Evolutionary conservation across 2,113 vertebrate genomes (phyloP).

Genomic region (Halcyon malimbica): DNA sequence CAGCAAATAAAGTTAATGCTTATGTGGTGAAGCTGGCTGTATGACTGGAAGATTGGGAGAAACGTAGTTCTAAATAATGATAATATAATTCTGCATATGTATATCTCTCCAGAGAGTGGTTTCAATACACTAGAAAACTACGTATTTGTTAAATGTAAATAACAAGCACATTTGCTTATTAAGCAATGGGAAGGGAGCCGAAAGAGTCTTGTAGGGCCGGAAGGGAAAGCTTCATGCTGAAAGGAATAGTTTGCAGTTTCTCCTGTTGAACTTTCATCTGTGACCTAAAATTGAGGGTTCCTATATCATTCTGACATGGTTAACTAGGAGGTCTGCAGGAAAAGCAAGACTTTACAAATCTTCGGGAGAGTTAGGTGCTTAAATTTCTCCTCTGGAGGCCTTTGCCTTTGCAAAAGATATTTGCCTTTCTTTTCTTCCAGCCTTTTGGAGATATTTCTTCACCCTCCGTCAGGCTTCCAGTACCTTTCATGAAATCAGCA

Average conservation of each 20-base stretch:
- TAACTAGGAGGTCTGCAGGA: accelerated
- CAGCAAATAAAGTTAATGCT: background rate
- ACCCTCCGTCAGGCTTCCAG: background rate
- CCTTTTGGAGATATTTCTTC: background rate
- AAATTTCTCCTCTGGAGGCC: background rate
- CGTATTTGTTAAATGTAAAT: background rate
- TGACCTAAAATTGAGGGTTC: background rate
- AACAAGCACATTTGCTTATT: background rate
- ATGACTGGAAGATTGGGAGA: background rate
- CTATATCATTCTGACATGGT: background rate
- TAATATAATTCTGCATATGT: background rate
- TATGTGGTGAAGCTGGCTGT: background rate
- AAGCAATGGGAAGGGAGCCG: background rate
- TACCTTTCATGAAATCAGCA: background rate
- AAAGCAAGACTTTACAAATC: background rate
- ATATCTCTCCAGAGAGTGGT: background rate
- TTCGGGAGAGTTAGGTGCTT: background rate
- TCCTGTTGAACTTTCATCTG: background rate
- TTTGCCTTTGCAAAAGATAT: background rate
- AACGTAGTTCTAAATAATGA: background rate
- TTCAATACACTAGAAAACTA: background rate
- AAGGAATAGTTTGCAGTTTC: background rate
- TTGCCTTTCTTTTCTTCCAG: background rate
- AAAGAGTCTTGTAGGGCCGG: background rate
- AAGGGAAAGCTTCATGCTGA: background rate